Evolutionary conservation across 1,140 invertebrate genomes (phyloP).

Genomic region (Drosophila murphyi): DNA sequence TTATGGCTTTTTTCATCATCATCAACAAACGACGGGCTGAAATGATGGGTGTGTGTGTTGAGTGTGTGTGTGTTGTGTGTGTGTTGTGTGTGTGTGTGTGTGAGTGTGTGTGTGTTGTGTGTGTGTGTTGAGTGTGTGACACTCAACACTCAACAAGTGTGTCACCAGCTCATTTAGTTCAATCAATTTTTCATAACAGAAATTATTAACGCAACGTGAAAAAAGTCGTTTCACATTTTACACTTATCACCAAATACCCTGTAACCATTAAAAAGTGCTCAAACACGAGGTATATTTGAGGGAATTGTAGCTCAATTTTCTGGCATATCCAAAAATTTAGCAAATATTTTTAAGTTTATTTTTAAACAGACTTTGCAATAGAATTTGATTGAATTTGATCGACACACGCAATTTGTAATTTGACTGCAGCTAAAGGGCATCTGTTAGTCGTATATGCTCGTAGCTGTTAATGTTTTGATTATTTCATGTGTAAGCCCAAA

Average conservation of each 20-base stretch:
- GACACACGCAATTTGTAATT: too few species aligned
- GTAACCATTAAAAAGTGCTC: constrained; percentile 3
- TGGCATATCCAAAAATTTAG: too few species aligned
- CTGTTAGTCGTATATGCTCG: background rate
- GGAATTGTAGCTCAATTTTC: too few species aligned
- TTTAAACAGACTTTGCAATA: background rate
- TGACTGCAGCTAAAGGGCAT: background rate
- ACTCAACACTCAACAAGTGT: constrained; percentile 74
- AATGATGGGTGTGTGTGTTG: constrained; percentile 1
- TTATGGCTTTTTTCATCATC: constrained; percentile 71
- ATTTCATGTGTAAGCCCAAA: constrained; percentile 29
- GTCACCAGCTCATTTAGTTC: constrained; percentile 82
- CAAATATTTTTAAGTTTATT: background rate
- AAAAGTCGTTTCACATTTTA: constrained; percentile 50
- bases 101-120: constrained; percentile 6
- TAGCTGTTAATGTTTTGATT: background rate
- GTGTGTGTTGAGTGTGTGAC: constrained; percentile 28
- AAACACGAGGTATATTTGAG: too few species aligned
- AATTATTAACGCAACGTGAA: constrained; percentile 74
- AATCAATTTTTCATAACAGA: constrained; percentile 81
- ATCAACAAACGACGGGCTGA: constrained; percentile 15
- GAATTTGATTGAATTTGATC: too few species aligned
- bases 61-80: constrained; percentile 11
- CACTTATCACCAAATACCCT: constrained; percentile 19
- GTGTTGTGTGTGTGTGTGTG: constrained; percentile 17